Conservation (phyloP, 2,797 vertebrate genomes). For the Mareca strepera region DNA sequence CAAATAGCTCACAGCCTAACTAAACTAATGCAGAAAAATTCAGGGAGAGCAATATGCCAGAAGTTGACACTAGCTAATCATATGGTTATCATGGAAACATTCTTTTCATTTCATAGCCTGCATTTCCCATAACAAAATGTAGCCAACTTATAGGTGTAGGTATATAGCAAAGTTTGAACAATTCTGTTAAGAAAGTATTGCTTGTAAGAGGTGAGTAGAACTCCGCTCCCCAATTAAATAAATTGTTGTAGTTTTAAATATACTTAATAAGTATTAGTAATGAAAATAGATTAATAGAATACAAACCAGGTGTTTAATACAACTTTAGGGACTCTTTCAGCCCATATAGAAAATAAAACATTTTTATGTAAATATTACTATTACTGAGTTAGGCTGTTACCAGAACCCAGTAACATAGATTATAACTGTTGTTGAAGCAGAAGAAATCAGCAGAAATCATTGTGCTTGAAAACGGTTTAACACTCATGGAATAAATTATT, state of each 20-base stretch:
- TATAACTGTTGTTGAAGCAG: background rate
- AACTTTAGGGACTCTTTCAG: background rate
- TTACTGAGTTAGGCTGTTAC: background rate
- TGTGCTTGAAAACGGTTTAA: background rate
- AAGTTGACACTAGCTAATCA: background rate
- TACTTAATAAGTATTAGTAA: background rate
- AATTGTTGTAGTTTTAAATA: background rate
- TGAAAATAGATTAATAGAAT: background rate
- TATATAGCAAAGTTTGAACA: background rate
- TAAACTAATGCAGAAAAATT: background rate
- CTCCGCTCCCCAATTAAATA: background rate
- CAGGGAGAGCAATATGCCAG: background rate
- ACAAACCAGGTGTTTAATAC: background rate
- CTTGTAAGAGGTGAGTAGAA: background rate
- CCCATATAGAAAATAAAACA: background rate
- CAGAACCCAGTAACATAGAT: background rate
- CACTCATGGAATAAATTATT: background rate
- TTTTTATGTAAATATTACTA: background rate
- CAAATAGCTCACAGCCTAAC: background rate
- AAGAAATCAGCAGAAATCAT: background rate
- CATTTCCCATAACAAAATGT: background rate
- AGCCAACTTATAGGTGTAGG: background rate
- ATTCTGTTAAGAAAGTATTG: background rate
- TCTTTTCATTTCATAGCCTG: background rate
- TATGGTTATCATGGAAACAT: background rate